These are phyloP conservation scores for Bradypus variegatus DNA, from an alignment of 2,797 vertebrate species.

Conservation along the genomic window DNA sequence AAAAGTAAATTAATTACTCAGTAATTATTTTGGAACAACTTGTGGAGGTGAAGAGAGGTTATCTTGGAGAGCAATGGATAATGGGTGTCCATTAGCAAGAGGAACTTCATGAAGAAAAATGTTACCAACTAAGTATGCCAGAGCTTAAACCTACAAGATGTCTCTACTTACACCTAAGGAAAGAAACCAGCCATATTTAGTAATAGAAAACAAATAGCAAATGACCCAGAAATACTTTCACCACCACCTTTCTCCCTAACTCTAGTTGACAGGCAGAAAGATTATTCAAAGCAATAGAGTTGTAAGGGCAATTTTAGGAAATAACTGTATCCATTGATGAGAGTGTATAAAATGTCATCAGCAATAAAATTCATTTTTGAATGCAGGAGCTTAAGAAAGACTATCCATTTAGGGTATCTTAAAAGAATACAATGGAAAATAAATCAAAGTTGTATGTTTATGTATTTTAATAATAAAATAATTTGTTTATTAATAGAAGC, in stretches of 20 bases:
- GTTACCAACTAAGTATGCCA: background rate
- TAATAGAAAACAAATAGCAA: background rate
- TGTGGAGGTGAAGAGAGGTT: background rate
- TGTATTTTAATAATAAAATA: conserved; percentile 6
- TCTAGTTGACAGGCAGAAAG: background rate
- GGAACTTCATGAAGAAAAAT: background rate
- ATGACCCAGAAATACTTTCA: background rate
- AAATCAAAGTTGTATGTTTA: background rate
- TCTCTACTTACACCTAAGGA: background rate
- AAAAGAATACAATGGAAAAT: background rate
- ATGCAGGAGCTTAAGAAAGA: background rate
- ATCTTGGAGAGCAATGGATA: background rate
- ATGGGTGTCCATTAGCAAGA: background rate
- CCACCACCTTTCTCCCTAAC: background rate
- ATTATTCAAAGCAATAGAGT: background rate
- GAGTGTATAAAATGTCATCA: background rate
- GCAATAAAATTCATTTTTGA: conserved; percentile 14
- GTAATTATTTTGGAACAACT: too few relatives aligned
- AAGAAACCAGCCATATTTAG: background rate
- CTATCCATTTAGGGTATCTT: background rate
- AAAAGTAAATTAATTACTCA: too few relatives aligned
- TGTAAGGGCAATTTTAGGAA: background rate
- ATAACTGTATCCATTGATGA: background rate
- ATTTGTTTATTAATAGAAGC: background rate
- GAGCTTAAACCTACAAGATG: background rate